Evolutionary conservation across 2,113 vertebrate genomes (phyloP).

Genomic region (Micronycteris hirsuta): DNA sequence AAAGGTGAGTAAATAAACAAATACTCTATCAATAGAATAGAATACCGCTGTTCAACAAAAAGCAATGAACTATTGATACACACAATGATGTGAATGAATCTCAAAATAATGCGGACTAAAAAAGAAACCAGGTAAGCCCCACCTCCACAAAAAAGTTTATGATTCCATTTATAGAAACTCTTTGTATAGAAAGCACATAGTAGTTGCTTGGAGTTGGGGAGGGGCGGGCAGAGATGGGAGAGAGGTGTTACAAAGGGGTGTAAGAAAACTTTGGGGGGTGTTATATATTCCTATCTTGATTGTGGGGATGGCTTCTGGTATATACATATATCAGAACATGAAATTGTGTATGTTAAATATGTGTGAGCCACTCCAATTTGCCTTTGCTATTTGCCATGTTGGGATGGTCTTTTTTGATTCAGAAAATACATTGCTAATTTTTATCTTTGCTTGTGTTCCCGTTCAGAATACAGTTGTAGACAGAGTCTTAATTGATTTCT

Average conservation of each 20-base stretch:
- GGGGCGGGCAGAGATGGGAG: too few relatives aligned
- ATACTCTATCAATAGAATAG: not conserved
- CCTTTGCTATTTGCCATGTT: not conserved
- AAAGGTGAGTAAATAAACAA: not conserved
- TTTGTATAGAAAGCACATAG: not conserved
- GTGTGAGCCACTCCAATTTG: not conserved
- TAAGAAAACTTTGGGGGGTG: not conserved
- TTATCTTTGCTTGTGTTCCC: constrained; percentile 2
- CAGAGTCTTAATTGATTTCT: not conserved
- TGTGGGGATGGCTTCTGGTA: not conserved
- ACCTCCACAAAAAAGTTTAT: not conserved
- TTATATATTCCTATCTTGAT: not conserved
- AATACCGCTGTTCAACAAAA: not conserved
- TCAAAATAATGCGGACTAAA: not conserved
- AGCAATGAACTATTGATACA: not conserved
- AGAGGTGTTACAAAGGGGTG: not conserved
- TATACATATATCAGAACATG: not conserved
- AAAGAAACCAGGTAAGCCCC: not conserved
- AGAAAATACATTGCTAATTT: not conserved
- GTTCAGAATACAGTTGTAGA: not conserved
- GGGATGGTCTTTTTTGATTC: not conserved
- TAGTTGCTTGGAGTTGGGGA: not conserved
- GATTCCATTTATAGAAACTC: not conserved
- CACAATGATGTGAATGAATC: not conserved
- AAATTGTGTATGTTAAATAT: not conserved